Conservation (phyloP, 2,888 invertebrate genomes). For the Sipha maydis region DNA sequence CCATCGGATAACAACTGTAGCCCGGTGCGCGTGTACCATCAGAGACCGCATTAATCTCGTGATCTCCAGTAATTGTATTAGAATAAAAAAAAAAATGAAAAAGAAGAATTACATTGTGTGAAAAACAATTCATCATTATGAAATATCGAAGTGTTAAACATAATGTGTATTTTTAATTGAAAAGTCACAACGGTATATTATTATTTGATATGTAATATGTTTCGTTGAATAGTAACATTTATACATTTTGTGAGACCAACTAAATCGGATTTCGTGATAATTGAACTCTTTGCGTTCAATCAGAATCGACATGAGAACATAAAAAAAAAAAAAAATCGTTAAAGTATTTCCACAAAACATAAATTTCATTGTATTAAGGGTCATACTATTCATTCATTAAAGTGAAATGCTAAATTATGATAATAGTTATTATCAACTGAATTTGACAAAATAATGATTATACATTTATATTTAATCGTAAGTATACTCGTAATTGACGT, state of each 20-base stretch:
- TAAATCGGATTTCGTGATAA: neutral
- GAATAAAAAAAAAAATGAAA: neutral
- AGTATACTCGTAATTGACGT: neutral
- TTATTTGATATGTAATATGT: neutral
- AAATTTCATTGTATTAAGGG: neutral
- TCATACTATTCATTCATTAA: neutral
- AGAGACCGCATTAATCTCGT: constrained; percentile 28
- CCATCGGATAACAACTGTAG: constrained; percentile 12
- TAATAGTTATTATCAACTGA: neutral
- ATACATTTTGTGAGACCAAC: neutral
- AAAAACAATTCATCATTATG: constrained; percentile 39
- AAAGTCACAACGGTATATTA: constrained; percentile 27
- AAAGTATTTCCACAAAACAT: neutral
- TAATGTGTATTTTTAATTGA: constrained; percentile 50
- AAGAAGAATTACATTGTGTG: neutral
- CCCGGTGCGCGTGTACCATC: neutral
- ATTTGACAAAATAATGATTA: neutral
- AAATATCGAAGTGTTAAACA: constrained; percentile 32
- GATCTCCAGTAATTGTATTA: constrained; percentile 20
- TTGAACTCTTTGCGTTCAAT: constrained; percentile 1
- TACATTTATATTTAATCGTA: neutral
- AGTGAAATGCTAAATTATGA: too few species aligned
- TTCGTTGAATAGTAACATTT: too few species aligned
- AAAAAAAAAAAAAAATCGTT: neutral
- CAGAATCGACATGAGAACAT: neutral